Base-by-base conservation (phyloP, 2,797 vertebrate genomes). In the Ara ararauna region DNA sequence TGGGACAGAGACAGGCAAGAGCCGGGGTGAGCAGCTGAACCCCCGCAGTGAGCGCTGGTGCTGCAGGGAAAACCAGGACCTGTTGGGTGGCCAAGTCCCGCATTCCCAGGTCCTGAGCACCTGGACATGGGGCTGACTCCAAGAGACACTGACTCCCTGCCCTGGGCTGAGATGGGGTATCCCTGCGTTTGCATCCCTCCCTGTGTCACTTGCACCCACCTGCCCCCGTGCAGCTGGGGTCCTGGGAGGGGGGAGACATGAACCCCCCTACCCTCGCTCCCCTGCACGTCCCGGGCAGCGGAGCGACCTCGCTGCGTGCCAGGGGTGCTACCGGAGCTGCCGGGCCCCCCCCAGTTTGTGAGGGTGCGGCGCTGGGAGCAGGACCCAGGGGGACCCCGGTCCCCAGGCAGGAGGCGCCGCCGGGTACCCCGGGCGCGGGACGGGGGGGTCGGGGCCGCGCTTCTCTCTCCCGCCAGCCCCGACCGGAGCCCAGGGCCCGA, bases 81-180 rank as follows among this genome's bases (percentile, higher is more conserved):
- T 9, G 18, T 1, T 11, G 60, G 15, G 44, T 0, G 2, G 15
- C 78, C 40, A 13, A 26, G 5, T 64, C 5, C 18, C 40, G 51
- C 26, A 14, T 4, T 7, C 8, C 7, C 36, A 2, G 2, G 1
- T 45, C 4, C 26, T 7, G 45, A 40, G 68, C 27, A 24, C 17
- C 34, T 18, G 21, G 67, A 26, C 56, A 3, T 0, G 14, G 47
- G 11, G 30, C 38, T 56, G 68, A 14, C 4, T 32, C 53, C 38
- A 2, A 13, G 62, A 1, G 81, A 18, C 71, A 10, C 36, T 4
- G 2, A 2, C 32, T 36, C 29, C 1, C 0, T 13, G 54, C 20
- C 42, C 47, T 2, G 40, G 32, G 53, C 16, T 48, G 62, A 4
- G 7, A 11, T 5, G 53, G 64, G 44, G 2, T 40, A 66, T 16